These are phyloP conservation scores for Latrodectus geometricus DNA, from an alignment of 1,140 invertebrate species.

Conservation along the genomic window DNA sequence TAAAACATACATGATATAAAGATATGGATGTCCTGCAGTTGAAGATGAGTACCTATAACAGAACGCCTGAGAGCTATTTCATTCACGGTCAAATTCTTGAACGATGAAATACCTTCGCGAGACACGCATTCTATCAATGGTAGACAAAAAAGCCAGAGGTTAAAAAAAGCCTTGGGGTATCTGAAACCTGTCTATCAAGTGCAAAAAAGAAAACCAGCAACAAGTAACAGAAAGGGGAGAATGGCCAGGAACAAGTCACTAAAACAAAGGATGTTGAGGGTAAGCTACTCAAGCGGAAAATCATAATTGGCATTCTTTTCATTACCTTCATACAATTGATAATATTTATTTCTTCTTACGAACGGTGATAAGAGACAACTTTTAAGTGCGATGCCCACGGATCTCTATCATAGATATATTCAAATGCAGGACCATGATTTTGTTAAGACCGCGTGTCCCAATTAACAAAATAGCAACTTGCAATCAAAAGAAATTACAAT, in stretches of 20 bases:
- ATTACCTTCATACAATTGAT: neutral
- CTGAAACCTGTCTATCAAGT: constrained; percentile 4
- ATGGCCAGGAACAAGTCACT: neutral
- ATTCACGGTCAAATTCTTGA: neutral
- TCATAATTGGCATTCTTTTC: neutral
- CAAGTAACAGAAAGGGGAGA: neutral
- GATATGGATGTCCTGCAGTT: too few species aligned
- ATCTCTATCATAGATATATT: too few species aligned
- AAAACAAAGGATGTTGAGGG: constrained; percentile 21
- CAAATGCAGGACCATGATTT: too few species aligned
- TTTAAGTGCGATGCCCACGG: too few species aligned
- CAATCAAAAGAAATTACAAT: too few species aligned
- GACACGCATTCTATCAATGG: neutral
- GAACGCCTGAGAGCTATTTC: neutral
- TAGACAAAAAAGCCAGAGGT: neutral
- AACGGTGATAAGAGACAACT: too few species aligned
- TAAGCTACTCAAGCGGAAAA: constrained; percentile 5
- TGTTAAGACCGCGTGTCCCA: too few species aligned
- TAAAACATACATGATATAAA: too few species aligned
- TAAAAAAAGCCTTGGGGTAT: neutral
- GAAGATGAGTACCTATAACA: too few species aligned
- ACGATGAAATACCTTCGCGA: neutral
- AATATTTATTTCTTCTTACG: too few species aligned
- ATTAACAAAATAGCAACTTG: too few species aligned
- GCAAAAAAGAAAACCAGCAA: neutral